Percentiles rank a stretch among this genome's conserved stretches.
phyloP scores from a whole-genome alignment of 2,888 invertebrate species.

The Latrodectus hesperus region DNA sequence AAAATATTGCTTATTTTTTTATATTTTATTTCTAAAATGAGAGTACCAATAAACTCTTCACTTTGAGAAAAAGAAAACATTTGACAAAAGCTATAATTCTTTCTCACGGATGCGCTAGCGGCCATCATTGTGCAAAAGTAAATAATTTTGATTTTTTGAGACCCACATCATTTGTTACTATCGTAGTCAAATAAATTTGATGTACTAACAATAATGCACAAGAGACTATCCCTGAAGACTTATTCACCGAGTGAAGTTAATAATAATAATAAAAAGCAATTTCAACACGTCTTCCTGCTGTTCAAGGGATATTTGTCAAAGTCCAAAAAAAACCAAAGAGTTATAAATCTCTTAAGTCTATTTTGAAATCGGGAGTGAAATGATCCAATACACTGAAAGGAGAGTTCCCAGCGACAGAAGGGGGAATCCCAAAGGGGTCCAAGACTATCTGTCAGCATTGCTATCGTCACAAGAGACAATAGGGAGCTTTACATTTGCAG shows the following conservation, averaged over 20 bases:
- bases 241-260: not conserved
- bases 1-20: no score
- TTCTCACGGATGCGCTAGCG: no score
- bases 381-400: constrained; percentile 54
- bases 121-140: no score
- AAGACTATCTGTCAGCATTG: constrained; percentile 62
- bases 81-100: no score
- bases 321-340: constrained; percentile 63
- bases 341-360: constrained; percentile 69
- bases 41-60: no score
- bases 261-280: constrained; percentile 29
- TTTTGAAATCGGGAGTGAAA: constrained; percentile 66
- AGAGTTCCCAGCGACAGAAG: constrained; percentile 36
- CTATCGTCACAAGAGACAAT: constrained; percentile 66
- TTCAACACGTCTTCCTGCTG: constrained; percentile 26
- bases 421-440: constrained; percentile 36
- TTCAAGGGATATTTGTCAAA: constrained; percentile 63
- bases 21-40: no score
- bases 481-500: constrained; percentile 40
- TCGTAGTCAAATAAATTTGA: not conserved
- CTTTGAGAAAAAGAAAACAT: no score
- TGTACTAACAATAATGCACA: not conserved
- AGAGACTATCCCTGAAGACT: not conserved
- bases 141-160: no score
- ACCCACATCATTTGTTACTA: no score